Conservation (phyloP, 1,140 invertebrate species). For the Drosophila tropicalis region DNA sequence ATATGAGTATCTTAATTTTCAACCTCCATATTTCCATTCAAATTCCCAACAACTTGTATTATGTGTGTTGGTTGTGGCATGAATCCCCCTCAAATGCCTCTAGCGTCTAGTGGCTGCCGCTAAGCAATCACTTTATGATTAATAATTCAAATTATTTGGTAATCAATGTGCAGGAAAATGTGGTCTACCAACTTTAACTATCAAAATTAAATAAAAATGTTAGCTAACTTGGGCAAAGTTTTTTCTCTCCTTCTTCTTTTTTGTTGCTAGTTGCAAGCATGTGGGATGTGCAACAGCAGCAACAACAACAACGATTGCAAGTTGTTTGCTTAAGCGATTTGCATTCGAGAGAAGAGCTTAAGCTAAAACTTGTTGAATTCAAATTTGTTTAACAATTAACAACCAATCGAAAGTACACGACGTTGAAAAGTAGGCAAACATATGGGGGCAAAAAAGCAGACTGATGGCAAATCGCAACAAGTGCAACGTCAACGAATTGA, state of each 20-base stretch:
- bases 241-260: neutral
- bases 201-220: slow-evolving; percentile 15
- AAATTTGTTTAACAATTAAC: slow-evolving; percentile 82
- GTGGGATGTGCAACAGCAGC: slow-evolving; percentile 72
- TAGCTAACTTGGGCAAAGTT: slow-evolving; percentile 41
- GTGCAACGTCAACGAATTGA: slow-evolving; percentile 49
- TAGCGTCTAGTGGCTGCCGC: too few species aligned
- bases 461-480: slow-evolving; percentile 67
- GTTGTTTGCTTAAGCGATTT: slow-evolving; percentile 68
- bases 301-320: slow-evolving; percentile 49
- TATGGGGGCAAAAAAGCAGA: slow-evolving; percentile 23
- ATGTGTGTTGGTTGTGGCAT: slow-evolving; percentile 4
- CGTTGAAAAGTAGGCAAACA: slow-evolving; percentile 75
- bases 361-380: slow-evolving; percentile 44
- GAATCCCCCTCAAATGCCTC: too few species aligned
- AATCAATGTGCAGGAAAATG: slow-evolving; percentile 63
- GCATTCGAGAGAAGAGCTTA: slow-evolving; percentile 51
- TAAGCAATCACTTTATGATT: slow-evolving; percentile 67
- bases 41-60: slow-evolving; percentile 38
- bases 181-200: slow-evolving; percentile 50
- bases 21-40: slow-evolving; percentile 8
- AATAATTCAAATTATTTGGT: slow-evolving; percentile 78
- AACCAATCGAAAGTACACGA: slow-evolving; percentile 76
- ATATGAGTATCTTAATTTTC: neutral
- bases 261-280: slow-evolving; percentile 59